Conservation (phyloP, 23 tunicate species). For the Phallusia fumigata region DNA sequence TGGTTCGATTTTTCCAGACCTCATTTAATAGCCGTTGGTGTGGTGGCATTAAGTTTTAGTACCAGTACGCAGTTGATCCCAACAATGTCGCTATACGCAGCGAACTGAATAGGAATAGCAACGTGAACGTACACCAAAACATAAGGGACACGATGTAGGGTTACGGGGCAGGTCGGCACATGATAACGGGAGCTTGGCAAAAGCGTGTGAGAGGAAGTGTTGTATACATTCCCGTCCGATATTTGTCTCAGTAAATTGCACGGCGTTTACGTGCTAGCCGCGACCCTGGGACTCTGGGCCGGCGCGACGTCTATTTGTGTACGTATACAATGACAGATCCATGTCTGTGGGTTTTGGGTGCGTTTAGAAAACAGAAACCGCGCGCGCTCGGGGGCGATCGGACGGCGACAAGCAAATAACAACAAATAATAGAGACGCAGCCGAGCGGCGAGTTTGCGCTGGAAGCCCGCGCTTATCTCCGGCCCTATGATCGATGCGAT, state of each 20-base stretch:
- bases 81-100: too few species aligned
- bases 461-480: slow-evolving; percentile 74
- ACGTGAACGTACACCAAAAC: too few species aligned
- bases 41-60: too few species aligned
- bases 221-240: neutral
- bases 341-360: slow-evolving; percentile 4
- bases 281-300: neutral
- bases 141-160: neutral
- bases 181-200: neutral
- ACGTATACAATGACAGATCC: slow-evolving; percentile 10
- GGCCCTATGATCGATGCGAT: slow-evolving; percentile 14
- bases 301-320: neutral
- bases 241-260: neutral
- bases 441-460: slow-evolving; percentile 72
- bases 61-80: too few species aligned
- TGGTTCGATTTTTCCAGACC: too few species aligned
- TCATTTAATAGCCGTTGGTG: too few species aligned
- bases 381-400: neutral
- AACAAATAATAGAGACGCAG: slow-evolving; percentile 8
- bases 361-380: slow-evolving; percentile 4
- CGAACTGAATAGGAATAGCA: too few species aligned
- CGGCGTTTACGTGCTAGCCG: neutral
- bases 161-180: neutral
- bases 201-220: neutral
- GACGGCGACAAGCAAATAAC: slow-evolving; percentile 16